Conservation (phyloP, 2,113 vertebrate species). For the Rutilus rutilus region DNA sequence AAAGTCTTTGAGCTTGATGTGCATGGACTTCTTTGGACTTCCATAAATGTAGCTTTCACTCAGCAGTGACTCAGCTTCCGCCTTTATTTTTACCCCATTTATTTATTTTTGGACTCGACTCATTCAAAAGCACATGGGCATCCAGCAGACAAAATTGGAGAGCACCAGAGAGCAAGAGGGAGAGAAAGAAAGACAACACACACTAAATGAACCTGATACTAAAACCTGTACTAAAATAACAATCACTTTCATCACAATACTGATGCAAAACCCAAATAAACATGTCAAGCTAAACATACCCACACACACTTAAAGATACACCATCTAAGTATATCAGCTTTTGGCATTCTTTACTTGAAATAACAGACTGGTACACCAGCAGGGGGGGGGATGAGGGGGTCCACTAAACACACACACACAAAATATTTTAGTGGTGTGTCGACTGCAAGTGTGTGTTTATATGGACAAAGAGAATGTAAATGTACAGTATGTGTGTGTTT, state of each 20-base stretch:
- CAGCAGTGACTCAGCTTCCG: constrained; percentile 51
- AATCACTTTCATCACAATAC: constrained; percentile 4
- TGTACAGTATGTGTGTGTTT: constrained; percentile 25
- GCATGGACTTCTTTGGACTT: constrained; percentile 15
- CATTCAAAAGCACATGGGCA: constrained; percentile 33
- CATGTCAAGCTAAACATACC: constrained; percentile 12
- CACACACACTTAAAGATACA: background rate
- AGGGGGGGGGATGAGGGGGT: background rate
- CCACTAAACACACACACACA: constrained; percentile 11
- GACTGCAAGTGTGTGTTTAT: constrained; percentile 15
- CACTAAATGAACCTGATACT: background rate
- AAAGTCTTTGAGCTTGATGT: constrained; percentile 4
- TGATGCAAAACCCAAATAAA: constrained; percentile 21
- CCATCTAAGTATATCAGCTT: constrained; percentile 21
- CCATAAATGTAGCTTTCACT: constrained; percentile 60
- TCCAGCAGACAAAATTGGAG: constrained; percentile 23
- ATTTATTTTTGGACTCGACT: constrained; percentile 53
- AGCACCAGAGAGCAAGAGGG: background rate
- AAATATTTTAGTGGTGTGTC: constrained; percentile 1
- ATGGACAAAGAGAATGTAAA: constrained; percentile 10
- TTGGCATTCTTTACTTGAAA: constrained; percentile 47
- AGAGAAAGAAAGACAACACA: constrained; percentile 14
- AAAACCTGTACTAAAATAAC: background rate
- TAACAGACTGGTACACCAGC: constrained; percentile 29
- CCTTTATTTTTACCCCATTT: constrained; percentile 51